Evolutionary conservation across 2,888 invertebrate species (phyloP), one percentile per base, ranked within the genome.

Genomic region (Empis stercorea): DNA sequence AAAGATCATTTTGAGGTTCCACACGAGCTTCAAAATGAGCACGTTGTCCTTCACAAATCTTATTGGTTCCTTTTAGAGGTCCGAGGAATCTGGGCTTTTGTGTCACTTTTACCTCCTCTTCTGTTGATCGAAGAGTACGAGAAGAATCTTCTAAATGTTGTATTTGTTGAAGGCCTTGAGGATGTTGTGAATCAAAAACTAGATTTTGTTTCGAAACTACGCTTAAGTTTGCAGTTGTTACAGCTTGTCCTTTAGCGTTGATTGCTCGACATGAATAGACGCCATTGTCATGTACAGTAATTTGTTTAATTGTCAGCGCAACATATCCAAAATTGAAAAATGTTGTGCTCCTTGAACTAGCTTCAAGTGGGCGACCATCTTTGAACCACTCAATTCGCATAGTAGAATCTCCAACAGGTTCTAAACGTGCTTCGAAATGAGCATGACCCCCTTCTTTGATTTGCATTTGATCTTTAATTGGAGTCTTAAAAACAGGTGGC

Each of bases 321-420:
- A 96, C 94, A 64, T 93, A 93, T 54, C 92, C 92, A 65, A 93
- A 93, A 67, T 93, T 93, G 68, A 89, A 92, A 76, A 89, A 89
- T 45, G 87, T 86, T 43, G 92, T 91, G 53, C 87, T 92, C 67
- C 93, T 80, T 38, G 93, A 92, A 71, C 91, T 91, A 45, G 92
- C 91, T 75, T 92, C 91, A 54, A 92, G 82, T 38, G 87, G 83
- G 54, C 81, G 81, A 48, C 91, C 92, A 67, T 94, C 91, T 65
- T 92, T 89, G 48, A 87, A 77, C 93, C 94, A 95, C 71, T 92
- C 91, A 37, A 94, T 91, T 65, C 76, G 81, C 60, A 95, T 76
- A 43, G 86, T 85, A 5, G 92, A 80, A 69, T 95, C 95, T 43
- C 91, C 92, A 52, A 92, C 76, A 48, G 95, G 95, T 69, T 94